A percentile compares a stretch with the other conserved stretches of the same genome.
Evolutionary conservation across 2,888 invertebrate species (phyloP).

Genomic region (Nephrotoma flavescens): DNA sequence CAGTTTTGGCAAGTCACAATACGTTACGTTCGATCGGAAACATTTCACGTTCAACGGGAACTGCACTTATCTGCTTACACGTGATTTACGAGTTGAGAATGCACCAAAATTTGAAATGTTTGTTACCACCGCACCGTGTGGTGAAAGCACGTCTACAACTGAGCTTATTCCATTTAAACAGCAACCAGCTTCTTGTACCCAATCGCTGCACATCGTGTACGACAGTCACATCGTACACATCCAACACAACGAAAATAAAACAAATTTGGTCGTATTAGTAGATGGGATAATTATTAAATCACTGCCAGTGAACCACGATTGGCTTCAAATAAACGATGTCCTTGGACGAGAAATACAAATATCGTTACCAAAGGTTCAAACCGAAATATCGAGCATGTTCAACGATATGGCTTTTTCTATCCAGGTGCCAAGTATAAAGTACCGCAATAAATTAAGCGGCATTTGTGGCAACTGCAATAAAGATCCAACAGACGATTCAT

Average conservation of each 20-base stretch:
- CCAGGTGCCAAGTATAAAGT: constrained; percentile 57
- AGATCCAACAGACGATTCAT: constrained; percentile 40
- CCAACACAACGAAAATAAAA: constrained; percentile 28
- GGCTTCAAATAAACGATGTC: constrained; percentile 43
- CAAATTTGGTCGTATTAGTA: constrained; percentile 23
- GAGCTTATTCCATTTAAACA: constrained; percentile 4
- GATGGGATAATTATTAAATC: constrained; percentile 25
- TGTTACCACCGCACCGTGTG: constrained; percentile 49
- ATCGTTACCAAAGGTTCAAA: constrained; percentile 47
- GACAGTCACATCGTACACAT: constrained; percentile 45
- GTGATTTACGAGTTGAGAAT: constrained; percentile 43
- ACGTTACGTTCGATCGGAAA: constrained; percentile 67
- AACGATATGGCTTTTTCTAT: constrained; percentile 38
- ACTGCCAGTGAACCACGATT: constrained; percentile 40
- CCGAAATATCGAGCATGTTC: constrained; percentile 41
- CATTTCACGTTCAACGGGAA: constrained; percentile 69
- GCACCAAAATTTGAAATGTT: constrained; percentile 28
- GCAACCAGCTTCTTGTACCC: constrained; percentile 44
- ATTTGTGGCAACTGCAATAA: constrained; percentile 65
- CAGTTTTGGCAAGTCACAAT: constrained; percentile 65
- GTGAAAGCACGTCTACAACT: background rate
- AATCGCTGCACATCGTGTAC: constrained; percentile 50
- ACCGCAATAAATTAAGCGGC: constrained; percentile 57
- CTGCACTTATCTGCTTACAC: constrained; percentile 68
- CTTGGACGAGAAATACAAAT: constrained; percentile 48